Evolutionary conservation across 2,113 vertebrate species (phyloP), one percentile per base, ranked within the genome.

Genomic region (human (Homo sapiens)): DNA sequence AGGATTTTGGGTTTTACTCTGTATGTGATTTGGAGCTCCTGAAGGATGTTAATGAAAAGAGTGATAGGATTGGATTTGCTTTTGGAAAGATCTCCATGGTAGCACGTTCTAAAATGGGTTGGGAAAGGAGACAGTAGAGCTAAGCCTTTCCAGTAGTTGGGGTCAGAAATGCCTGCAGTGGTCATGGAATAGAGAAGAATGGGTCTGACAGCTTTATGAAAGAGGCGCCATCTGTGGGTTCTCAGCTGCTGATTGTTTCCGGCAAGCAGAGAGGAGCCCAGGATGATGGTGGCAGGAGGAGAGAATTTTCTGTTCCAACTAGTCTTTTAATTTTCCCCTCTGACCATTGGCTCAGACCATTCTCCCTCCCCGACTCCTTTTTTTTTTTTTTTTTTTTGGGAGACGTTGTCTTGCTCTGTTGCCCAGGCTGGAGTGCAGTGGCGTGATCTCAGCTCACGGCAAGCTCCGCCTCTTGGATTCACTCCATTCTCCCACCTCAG

Each of bases 381-480:
- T 68, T 84, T 73, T 92, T 52, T 52, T 52, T 55, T 52, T 55
- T 55, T 55, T 55, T 55, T 55, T 20, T 55, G 0, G 5, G 52
- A 55, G 52, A 55, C 6, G 0, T 2, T 7, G 52, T 55, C 52
- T 55, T 18, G 17, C 6, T 20, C 17, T 55, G 52, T 55, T 5
- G 6, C 18, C 6, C 18, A 0, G 52, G 17, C 52, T 55, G 18
- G 52, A 20, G 18, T 55, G 52, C 52, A 55, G 6, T 20, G 17
- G 52, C 2, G 2, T 1, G 2, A 55, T 20, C 52, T 55, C 0
- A 0, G 52, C 52, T 55, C 52, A 55, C 17, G 7, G 18, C 52
- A 55, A 55, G 2, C 52, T 55, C 52, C 7, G 18, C 6, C 52
- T 55, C 52, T 18, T 0, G 0, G 52, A 2, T 55, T 55, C 52